Conservation (phyloP, 2,888 invertebrate genomes). For the Barypeithes pellucidus region DNA sequence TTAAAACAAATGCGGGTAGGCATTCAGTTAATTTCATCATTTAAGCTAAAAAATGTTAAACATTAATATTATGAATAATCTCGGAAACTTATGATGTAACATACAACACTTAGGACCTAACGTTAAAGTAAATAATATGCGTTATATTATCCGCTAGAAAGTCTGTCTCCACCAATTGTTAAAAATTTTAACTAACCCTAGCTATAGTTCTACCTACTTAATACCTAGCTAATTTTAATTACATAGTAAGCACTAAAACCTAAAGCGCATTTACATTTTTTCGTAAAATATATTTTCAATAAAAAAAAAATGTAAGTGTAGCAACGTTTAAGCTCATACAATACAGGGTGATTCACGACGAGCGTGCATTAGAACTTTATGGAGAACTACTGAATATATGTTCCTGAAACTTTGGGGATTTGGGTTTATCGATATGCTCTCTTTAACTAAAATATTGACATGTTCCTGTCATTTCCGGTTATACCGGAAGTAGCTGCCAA, state of each 20-base stretch:
- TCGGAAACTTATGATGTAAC: not conserved
- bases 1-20: not conserved
- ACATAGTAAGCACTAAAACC: constrained; percentile 24
- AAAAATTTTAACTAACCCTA: constrained; percentile 34
- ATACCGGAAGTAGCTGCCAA: too few relatives aligned
- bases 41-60: constrained; percentile 14
- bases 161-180: constrained; percentile 20
- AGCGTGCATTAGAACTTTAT: too few relatives aligned
- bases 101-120: constrained; percentile 20
- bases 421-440: too few relatives aligned
- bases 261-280: constrained; percentile 9
- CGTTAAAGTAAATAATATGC: not conserved
- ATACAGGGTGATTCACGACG: too few relatives aligned
- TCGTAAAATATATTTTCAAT: not conserved
- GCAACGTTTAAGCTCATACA: too few relatives aligned
- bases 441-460: too few relatives aligned
- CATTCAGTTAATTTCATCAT: not conserved
- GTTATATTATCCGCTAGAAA: constrained; percentile 22
- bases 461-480: too few relatives aligned
- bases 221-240: constrained; percentile 9
- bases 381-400: too few relatives aligned
- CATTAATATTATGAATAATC: constrained; percentile 4
- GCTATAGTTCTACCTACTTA: constrained; percentile 13
- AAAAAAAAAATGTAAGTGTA: too few relatives aligned
- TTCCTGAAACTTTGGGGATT: too few relatives aligned